Evolutionary conservation across 2,888 invertebrate species (phyloP).

Genomic region (Liopterus haemorrhoidalis): DNA sequence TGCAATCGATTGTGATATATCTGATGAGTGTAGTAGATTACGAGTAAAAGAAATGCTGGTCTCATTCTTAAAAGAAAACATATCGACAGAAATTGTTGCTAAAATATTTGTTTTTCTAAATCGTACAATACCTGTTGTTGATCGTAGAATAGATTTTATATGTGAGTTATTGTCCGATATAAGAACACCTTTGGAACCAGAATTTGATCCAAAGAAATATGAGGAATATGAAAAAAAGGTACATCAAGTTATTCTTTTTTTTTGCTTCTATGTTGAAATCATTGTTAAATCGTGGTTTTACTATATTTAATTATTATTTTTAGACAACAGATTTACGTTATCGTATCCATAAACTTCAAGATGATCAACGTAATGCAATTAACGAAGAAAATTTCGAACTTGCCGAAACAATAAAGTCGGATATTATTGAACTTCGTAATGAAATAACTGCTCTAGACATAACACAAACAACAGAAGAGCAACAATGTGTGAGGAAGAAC

Average conservation of each 20-base stretch:
- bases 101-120: conserved; percentile 11
- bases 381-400: conserved; percentile 6
- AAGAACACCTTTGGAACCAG: conserved; percentile 7
- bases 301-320: neutral
- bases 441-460: conserved; percentile 2
- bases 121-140: conserved; percentile 9
- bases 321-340: neutral
- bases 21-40: conserved; percentile 13
- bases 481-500: conserved; percentile 3
- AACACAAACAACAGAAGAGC: neutral
- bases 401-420: conserved; percentile 3
- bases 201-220: too few species aligned
- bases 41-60: conserved; percentile 4
- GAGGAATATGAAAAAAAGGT: conserved; percentile 7
- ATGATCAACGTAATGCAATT: conserved; percentile 6
- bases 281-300: neutral
- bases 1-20: conserved; percentile 8
- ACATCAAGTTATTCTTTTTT: neutral
- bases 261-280: neutral
- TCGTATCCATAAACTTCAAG: neutral
- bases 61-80: conserved; percentile 11
- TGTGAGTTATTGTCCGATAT: conserved; percentile 15
- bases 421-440: conserved; percentile 7
- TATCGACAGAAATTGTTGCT: conserved; percentile 10
- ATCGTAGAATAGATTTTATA: conserved; percentile 11